Base-by-base conservation (phyloP, 1,140 invertebrate genomes). In the Bombus balteatus region DNA sequence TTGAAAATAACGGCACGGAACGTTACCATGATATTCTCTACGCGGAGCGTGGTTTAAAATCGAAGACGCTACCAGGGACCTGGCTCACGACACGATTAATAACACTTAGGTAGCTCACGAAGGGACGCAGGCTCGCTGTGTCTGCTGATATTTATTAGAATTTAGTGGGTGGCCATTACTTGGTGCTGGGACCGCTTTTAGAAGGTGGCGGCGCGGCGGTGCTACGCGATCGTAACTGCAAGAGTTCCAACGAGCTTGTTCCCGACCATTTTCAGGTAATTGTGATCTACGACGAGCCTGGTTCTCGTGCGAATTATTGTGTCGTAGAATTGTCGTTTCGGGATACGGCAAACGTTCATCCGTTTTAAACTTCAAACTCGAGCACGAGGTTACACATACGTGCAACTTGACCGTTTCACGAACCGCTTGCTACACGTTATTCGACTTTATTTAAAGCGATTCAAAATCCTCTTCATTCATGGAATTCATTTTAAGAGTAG, bases 91-190 rank as follows among this genome's bases (percentile, higher is more conserved):
- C 65, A 37, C 89, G 75, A 90, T 90, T 90, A 90, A 90, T 90
- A 90, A 90, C 79, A 90, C 86, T 90, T 90, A 88, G 88, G 53
- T 70, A 37, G 88, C 66, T 85, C 88, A 79, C 76, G 83, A 83
- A 83, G 86, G 79, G 87, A 71, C 72, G 43, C 47, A 32, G 53
- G 32, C 66, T 86, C 65, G 84, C 57, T 81, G 57, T 87, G 82
- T 57, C 88, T 73, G 75, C 83, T 87, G 87, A 83, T 90, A 90
- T 90, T 90, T 90, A 90, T 90, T 83, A 90, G 89, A 90, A 90
- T 90, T 90, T 90, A 90, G 80, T 88, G 62, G 83, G 68, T 84
- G 41, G 83, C 62, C 79, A 85, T 90, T 89, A 87, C 72, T 70
- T 53, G 71, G 72, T 41, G 68, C 70, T 43, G 78, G 37, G 81